A percentile compares a stretch with the other conserved stretches of the same genome.
Evolutionary conservation across 2,888 invertebrate genomes (phyloP).

Genomic region (Eurytoma adleriae): DNA sequence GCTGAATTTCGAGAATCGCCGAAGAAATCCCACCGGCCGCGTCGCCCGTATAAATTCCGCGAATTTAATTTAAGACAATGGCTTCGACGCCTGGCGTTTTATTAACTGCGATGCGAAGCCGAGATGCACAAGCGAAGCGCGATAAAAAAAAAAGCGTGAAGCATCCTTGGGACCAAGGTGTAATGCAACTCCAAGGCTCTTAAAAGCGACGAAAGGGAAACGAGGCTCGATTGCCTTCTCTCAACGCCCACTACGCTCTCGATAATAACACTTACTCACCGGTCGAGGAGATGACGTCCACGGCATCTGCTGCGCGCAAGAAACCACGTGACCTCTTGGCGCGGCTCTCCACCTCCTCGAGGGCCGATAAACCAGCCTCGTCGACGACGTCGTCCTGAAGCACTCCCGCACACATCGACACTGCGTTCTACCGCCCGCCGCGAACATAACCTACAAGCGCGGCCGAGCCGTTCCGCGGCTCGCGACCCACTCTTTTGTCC

Average conservation of each 20-base stretch:
- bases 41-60: too few species aligned
- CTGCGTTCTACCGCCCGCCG: neutral
- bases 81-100: too few species aligned
- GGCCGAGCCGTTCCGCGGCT: slow-evolving; percentile 1
- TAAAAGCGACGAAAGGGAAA: slow-evolving; percentile 53
- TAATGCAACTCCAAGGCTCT: slow-evolving; percentile 48
- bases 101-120: too few species aligned
- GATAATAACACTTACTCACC: slow-evolving; percentile 23
- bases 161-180: slow-evolving; percentile 31
- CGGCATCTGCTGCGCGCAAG: slow-evolving; percentile 5
- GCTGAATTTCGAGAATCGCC: too few species aligned
- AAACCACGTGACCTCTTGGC: neutral
- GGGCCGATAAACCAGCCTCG: neutral
- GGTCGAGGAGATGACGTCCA: neutral
- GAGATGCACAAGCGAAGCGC: too few species aligned
- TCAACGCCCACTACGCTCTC: neutral
- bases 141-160: slow-evolving; percentile 10
- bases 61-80: too few species aligned
- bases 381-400: slow-evolving; percentile 7
- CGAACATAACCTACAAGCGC: slow-evolving; percentile 49
- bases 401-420: slow-evolving; percentile 41
- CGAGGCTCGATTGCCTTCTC: slow-evolving; percentile 21
- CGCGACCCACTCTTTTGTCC: neutral
- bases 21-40: too few species aligned
- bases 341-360: neutral